Conservation (phyloP, 2,113 vertebrate species). For the Orthochromis malagaraziensis region DNA sequence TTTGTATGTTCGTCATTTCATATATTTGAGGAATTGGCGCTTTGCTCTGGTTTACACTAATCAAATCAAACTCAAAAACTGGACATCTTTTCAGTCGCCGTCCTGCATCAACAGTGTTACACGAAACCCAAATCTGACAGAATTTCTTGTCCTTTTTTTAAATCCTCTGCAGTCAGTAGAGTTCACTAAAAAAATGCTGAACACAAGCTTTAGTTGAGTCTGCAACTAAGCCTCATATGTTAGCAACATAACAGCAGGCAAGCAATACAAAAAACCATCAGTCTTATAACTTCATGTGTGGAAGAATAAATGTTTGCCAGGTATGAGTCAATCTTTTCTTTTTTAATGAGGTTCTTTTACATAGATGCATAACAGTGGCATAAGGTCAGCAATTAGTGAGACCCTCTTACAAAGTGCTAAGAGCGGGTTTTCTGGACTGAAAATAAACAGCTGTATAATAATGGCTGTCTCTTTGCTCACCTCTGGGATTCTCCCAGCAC, state of each 20-base stretch:
- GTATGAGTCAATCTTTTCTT: not conserved
- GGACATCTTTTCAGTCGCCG: not conserved
- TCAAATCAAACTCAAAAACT: not conserved
- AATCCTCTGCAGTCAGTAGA: not conserved
- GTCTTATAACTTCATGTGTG: not conserved
- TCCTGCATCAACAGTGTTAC: not conserved
- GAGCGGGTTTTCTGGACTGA: not conserved
- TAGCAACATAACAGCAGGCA: not conserved
- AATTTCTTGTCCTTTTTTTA: not conserved
- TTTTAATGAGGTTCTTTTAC: not conserved
- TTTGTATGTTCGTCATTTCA: not conserved
- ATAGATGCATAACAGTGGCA: not conserved
- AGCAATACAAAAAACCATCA: not conserved
- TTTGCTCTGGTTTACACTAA: not conserved
- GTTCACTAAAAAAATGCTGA: not conserved
- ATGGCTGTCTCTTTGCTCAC: not conserved
- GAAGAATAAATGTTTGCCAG: not conserved
- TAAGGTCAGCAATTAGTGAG: not conserved
- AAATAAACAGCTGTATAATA: not conserved
- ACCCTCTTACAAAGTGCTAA: not conserved
- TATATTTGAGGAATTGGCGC: not conserved
- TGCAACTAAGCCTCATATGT: not conserved
- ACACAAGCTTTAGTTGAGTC: not conserved
- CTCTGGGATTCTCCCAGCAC: not conserved
- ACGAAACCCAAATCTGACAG: not conserved